Conservation (phyloP, 2,888 invertebrate species). For the Macaria notata region DNA sequence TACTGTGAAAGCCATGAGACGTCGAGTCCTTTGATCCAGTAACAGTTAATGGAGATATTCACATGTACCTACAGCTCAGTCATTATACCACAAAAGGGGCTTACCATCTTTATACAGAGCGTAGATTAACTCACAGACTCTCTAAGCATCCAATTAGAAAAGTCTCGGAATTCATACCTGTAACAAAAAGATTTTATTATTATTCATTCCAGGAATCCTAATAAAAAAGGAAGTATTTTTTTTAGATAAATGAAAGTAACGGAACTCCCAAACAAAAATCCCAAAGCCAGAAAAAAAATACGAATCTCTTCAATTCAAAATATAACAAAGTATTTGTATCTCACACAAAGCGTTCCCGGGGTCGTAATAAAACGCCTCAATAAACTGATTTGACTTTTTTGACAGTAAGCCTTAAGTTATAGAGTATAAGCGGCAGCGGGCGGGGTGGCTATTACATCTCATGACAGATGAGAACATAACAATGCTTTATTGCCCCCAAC, state of each 20-base stretch:
- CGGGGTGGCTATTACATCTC: conserved; percentile 64
- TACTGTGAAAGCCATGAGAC: conserved; percentile 24
- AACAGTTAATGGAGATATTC: conserved; percentile 20
- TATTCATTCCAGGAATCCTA: no score
- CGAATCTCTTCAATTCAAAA: conserved; percentile 52
- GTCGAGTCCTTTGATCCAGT: conserved; percentile 29
- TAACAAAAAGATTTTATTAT: conserved; percentile 52
- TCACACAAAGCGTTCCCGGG: conserved; percentile 55
- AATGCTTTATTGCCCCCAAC: conserved; percentile 65
- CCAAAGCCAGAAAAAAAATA: conserved; percentile 27
- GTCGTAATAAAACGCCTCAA: conserved; percentile 62
- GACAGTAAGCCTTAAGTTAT: conserved; percentile 73
- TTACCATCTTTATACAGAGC: conserved; percentile 9
- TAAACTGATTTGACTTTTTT: conserved; percentile 61
- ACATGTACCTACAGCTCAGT: conserved; percentile 16
- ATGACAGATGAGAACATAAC: conserved; percentile 72
- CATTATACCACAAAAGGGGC: conserved; percentile 19
- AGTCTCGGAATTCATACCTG: conserved; percentile 55
- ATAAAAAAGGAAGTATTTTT: no score
- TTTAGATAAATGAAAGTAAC: no score
- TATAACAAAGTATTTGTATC: conserved; percentile 45
- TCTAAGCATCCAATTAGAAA: conserved; percentile 23
- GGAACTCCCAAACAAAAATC: conserved; percentile 12
- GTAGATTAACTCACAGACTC: conserved; percentile 33
- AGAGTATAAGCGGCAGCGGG: conserved; percentile 55